A percentile compares a stretch with the other conserved stretches of the same genome.
Evolutionary conservation across 2,113 vertebrate genomes (phyloP).

Genomic region (Istiophorus platypterus): DNA sequence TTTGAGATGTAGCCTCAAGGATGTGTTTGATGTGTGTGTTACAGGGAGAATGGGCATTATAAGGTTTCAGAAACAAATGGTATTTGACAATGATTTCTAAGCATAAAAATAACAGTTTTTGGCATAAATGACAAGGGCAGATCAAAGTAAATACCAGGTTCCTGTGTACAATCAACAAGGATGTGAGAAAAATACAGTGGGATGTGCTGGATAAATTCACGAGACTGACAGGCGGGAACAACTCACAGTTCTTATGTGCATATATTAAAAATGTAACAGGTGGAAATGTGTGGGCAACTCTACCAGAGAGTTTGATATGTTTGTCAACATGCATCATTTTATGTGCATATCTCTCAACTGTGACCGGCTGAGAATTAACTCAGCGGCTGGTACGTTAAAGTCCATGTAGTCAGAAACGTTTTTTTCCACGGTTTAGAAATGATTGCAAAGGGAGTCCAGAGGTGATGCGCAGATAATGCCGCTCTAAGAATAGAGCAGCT

Average conservation of each 20-base stretch:
- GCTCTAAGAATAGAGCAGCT: conserved; percentile 62
- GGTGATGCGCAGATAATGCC: conserved; percentile 43
- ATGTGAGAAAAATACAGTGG: conserved; percentile 19
- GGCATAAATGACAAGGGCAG: conserved; percentile 28
- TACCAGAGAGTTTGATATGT: conserved; percentile 78
- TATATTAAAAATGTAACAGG: conserved; percentile 40
- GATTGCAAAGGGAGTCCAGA: conserved; percentile 37
- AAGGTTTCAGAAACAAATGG: conserved; percentile 33
- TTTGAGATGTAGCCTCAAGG: conserved; percentile 20
- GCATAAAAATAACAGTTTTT: conserved; percentile 9
- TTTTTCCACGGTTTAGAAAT: conserved; percentile 23
- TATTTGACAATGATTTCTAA: conserved; percentile 20
- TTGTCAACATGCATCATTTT: conserved; percentile 23
- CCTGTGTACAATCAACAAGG: conserved; percentile 30
- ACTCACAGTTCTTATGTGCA: conserved; percentile 33
- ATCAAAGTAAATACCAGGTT: conserved; percentile 28
- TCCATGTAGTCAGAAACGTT: conserved; percentile 6
- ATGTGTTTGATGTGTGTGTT: conserved; percentile 24
- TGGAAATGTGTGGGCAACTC: conserved; percentile 72
- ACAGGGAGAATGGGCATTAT: conserved; percentile 15
- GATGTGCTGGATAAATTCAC: conserved; percentile 2
- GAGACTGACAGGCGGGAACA: conserved; percentile 11
- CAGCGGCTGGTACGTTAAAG: conserved; percentile 13
- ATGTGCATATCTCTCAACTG: conserved; percentile 34
- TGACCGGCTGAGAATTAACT: conserved; percentile 8